These are phyloP conservation scores for Leptonema lineaticorne DNA, from an alignment of 1,140 invertebrate genomes.

Conservation along the genomic window DNA sequence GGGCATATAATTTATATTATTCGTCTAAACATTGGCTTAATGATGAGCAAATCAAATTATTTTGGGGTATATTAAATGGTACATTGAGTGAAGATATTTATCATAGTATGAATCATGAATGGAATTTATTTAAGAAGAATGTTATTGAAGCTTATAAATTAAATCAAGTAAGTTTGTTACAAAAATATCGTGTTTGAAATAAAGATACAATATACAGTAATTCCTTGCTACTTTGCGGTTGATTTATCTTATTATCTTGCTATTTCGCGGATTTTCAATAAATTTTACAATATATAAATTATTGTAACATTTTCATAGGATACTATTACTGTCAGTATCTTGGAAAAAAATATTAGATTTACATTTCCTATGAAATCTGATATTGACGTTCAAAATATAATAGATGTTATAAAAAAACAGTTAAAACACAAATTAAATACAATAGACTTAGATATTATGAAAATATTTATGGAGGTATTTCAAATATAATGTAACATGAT, in stretches of 20 bases:
- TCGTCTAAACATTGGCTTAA: slow-evolving; percentile 52
- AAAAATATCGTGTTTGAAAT: too few species aligned
- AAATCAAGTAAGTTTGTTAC: slow-evolving; percentile 43
- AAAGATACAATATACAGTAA: too few species aligned
- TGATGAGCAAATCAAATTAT: slow-evolving; percentile 51
- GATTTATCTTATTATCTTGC: too few species aligned
- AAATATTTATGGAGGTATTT: slow-evolving; percentile 52
- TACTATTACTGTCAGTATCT: slow-evolving; percentile 48
- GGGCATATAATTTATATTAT: slow-evolving; percentile 55
- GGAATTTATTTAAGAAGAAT: slow-evolving; percentile 45
- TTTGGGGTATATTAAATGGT: slow-evolving; percentile 51
- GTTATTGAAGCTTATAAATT: slow-evolving; percentile 44
- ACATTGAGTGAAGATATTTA: slow-evolving; percentile 51
- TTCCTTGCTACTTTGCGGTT: too few species aligned
- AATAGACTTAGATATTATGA: slow-evolving; percentile 50
- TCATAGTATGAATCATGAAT: slow-evolving; percentile 47
- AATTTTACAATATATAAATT: too few species aligned
- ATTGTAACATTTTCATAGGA: slow-evolving; percentile 44
- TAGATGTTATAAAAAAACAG: slow-evolving; percentile 51
- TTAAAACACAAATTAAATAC: slow-evolving; percentile 52
- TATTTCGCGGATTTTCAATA: too few species aligned
- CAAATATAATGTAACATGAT: too few species aligned
- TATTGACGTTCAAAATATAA: slow-evolving; percentile 54
- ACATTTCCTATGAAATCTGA: slow-evolving; percentile 53
- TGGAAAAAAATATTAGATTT: slow-evolving; percentile 48